Conservation (phyloP, 2,797 vertebrate species). For the Anguilla marmorata region DNA sequence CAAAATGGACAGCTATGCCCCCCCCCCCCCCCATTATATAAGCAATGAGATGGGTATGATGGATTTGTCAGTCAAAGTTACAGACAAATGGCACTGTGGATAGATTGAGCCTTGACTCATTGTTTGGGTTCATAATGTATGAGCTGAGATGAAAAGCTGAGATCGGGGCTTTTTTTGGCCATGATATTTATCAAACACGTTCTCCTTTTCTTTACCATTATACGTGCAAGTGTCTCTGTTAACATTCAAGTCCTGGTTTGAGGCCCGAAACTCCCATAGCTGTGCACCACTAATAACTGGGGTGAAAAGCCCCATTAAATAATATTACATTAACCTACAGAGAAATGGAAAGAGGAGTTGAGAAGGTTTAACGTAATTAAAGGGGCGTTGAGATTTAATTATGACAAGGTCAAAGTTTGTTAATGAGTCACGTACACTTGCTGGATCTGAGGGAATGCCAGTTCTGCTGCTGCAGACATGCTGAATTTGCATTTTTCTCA, state of each 20-base stretch:
- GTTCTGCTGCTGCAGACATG: not conserved
- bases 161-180: not conserved
- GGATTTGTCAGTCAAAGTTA: conserved; percentile 18
- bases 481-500: not conserved
- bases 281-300: not conserved
- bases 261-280: not conserved
- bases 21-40: not conserved
- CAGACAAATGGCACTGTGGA: not conserved
- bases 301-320: not conserved
- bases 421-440: not conserved
- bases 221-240: not conserved
- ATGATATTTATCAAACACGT: not conserved
- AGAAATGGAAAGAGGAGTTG: conserved; percentile 1
- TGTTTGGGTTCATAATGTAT: conserved; percentile 12
- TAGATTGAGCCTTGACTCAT: conserved; percentile 8
- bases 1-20: conserved; percentile 4
- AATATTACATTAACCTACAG: not conserved
- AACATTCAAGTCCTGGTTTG: not conserved
- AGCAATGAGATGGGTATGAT: not conserved
- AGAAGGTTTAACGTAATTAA: not conserved
- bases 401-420: not conserved
- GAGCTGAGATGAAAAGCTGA: not conserved
- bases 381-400: not conserved
- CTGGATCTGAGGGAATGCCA: not conserved
- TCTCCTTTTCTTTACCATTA: not conserved